Evolutionary conservation across 37 sponge, comb jelly and placozoan genomes (phyloP).

Genomic region (Agelas oroides): DNA sequence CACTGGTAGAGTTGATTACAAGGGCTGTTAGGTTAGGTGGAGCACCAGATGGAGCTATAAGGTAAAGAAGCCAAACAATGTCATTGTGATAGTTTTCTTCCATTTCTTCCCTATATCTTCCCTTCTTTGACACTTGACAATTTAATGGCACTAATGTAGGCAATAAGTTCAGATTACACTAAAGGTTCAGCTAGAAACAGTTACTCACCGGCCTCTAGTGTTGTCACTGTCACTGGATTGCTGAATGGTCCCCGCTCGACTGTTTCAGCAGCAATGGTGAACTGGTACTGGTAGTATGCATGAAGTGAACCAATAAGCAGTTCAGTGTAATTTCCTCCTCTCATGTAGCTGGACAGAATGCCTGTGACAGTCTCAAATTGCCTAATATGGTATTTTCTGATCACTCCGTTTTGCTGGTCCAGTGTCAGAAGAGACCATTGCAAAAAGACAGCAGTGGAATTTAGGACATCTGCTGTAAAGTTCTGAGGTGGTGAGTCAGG

Average conservation of each 20-base stretch:
- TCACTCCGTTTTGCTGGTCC: constrained; percentile 28
- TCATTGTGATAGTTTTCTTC: no score
- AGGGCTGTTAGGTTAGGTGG: background rate
- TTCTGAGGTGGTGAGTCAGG: no score
- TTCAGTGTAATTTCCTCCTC: background rate
- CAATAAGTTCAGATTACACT: no score
- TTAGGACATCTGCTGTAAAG: no score
- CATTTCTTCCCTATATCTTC: no score
- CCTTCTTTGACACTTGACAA: no score
- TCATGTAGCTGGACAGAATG: background rate
- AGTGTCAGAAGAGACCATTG: no score
- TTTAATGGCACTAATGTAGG: no score
- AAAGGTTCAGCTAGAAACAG: background rate
- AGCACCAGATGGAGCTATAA: constrained; percentile 23
- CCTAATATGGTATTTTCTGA: constrained; percentile 7
- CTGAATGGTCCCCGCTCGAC: constrained; percentile 31
- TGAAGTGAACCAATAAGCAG: background rate
- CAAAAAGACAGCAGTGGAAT: background rate
- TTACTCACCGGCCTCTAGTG: constrained; percentile 34
- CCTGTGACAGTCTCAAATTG: background rate
- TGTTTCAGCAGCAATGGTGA: constrained; percentile 35
- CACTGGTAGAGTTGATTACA: background rate
- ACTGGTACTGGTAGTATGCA: constrained; percentile 34
- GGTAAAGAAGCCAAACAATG: no score
- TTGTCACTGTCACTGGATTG: background rate